phyloP scores from a whole-genome alignment of 2,113 vertebrate species.

The Glaucomys volans region DNA sequence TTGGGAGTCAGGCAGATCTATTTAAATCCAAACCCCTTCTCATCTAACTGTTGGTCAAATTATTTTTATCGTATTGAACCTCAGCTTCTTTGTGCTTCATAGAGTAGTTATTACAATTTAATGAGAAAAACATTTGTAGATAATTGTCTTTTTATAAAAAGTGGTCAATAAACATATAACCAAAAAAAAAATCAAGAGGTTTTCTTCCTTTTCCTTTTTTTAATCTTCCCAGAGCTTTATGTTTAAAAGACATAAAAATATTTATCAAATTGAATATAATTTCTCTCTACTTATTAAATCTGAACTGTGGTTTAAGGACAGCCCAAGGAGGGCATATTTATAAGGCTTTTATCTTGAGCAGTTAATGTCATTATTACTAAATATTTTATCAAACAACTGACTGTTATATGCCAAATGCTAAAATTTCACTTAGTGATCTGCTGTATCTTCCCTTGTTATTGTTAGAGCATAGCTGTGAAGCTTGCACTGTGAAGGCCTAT shows the following conservation, averaged over 20 bases:
- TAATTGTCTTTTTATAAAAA: background rate
- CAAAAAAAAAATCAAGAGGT: background rate
- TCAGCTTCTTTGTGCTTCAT: background rate
- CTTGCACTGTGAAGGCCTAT: background rate
- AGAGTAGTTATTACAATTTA: slow-evolving; percentile 45
- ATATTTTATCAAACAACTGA: slow-evolving; percentile 44
- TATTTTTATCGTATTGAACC: slow-evolving; percentile 3
- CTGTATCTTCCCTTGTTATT: background rate
- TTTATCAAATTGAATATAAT: slow-evolving; percentile 1
- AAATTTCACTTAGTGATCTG: slow-evolving; percentile 1
- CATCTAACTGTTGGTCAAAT: background rate
- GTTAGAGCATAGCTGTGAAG: background rate
- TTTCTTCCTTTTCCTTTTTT: slow-evolving; percentile 4
- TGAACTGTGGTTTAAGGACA: slow-evolving; percentile 25
- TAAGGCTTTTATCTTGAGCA: slow-evolving; percentile 1
- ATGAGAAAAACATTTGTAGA: background rate
- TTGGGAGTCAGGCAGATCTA: background rate
- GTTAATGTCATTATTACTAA: slow-evolving; percentile 29
- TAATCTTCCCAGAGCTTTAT: slow-evolving; percentile 31
- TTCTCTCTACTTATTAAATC: slow-evolving; percentile 53
- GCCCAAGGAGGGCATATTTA: background rate
- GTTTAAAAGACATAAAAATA: slow-evolving; percentile 41
- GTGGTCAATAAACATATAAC: background rate
- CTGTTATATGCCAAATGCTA: background rate
- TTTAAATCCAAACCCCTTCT: slow-evolving; percentile 32